A percentile compares a stretch with the other conserved stretches of the same genome.
Evolutionary conservation across 2,113 vertebrate species (phyloP).

Genomic region (Pangasianodon gigas): DNA sequence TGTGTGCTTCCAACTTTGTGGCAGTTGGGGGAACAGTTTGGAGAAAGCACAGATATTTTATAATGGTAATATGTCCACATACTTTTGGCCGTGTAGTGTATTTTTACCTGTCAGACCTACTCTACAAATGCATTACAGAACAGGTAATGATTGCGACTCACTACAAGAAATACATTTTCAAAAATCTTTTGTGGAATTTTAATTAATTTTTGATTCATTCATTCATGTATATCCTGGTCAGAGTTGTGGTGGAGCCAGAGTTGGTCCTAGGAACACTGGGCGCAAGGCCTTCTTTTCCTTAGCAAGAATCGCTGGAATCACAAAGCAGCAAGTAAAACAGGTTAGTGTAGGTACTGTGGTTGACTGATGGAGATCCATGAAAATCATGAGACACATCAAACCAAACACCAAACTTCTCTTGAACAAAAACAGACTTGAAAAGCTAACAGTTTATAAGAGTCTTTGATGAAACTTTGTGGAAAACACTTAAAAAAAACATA

Average conservation of each 20-base stretch:
- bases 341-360: background rate
- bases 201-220: background rate
- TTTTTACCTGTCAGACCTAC: too few relatives aligned
- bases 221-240: background rate
- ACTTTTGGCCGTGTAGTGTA: too few relatives aligned
- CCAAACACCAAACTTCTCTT: background rate
- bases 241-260: background rate
- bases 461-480: background rate
- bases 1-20: background rate
- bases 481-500: background rate
- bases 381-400: background rate
- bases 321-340: background rate
- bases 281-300: background rate
- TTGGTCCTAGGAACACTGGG: background rate
- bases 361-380: background rate
- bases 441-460: background rate
- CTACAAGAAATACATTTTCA: background rate
- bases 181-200: background rate
- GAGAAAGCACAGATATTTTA: background rate
- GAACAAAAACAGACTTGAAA: background rate
- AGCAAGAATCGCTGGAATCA: background rate
- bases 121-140: too few relatives aligned
- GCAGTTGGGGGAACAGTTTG: background rate
- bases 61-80: too few relatives aligned
- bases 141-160: too few relatives aligned